These are phyloP conservation scores for Drosophila arawakana DNA, from an alignment of 1,140 invertebrate species.

Conservation along the genomic window DNA sequence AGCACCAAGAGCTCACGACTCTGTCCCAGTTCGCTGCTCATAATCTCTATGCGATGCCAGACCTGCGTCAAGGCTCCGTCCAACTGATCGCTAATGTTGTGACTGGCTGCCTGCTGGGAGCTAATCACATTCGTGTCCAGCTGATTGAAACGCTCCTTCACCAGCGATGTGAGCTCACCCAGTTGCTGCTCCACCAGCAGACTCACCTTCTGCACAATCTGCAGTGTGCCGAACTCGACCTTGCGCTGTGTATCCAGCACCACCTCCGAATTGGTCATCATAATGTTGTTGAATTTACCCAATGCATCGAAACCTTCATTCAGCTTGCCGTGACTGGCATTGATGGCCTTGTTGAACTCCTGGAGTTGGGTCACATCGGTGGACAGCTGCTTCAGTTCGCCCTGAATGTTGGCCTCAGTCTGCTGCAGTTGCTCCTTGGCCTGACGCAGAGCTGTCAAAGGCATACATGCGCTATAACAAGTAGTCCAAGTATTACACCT, in stretches of 20 bases:
- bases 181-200: constrained; percentile 89
- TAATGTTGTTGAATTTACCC: constrained; percentile 91
- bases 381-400: constrained; percentile 84
- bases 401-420: constrained; percentile 61
- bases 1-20: constrained; percentile 90
- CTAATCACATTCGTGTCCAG: constrained; percentile 89
- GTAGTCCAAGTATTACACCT: background rate
- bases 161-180: constrained; percentile 88
- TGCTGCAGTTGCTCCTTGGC: constrained; percentile 84
- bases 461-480: background rate
- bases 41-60: constrained; percentile 94
- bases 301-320: constrained; percentile 85
- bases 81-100: constrained; percentile 91
- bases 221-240: constrained; percentile 93
- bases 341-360: constrained; percentile 86
- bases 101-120: constrained; percentile 90
- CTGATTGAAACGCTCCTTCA: constrained; percentile 89
- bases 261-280: constrained; percentile 93
- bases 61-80: constrained; percentile 93
- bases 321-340: constrained; percentile 86
- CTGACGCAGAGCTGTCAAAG: constrained; percentile 62
- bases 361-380: constrained; percentile 71
- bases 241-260: constrained; percentile 93
- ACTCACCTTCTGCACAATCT: constrained; percentile 92
- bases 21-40: constrained; percentile 93